These are phyloP conservation scores for Cheilosia impressa DNA, from an alignment of 2,888 invertebrate genomes.

Conservation along the genomic window DNA sequence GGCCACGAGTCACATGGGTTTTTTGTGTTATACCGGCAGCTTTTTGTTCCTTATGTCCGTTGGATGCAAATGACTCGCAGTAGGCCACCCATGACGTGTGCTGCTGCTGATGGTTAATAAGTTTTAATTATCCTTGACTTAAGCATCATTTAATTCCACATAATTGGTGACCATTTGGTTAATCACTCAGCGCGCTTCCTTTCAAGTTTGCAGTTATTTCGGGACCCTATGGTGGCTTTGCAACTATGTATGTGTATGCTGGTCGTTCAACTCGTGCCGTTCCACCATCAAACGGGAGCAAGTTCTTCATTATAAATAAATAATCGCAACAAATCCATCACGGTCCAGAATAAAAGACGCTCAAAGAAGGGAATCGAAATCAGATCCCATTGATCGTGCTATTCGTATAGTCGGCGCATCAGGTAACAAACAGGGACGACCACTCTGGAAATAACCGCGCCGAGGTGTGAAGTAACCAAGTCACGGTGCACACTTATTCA, in stretches of 20 bases:
- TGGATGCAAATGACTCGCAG: slow-evolving; percentile 30
- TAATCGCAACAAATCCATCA: slow-evolving; percentile 58
- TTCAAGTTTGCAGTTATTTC: background rate
- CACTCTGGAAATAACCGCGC: slow-evolving; percentile 22
- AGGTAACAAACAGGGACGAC: slow-evolving; percentile 28
- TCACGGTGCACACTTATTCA: slow-evolving; percentile 67
- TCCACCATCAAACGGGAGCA: slow-evolving; percentile 49
- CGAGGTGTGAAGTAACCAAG: slow-evolving; percentile 71
- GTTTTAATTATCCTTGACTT: slow-evolving; percentile 49
- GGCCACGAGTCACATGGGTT: slow-evolving; percentile 55
- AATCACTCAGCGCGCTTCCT: background rate
- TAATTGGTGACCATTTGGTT: slow-evolving; percentile 28
- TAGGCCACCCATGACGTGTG: slow-evolving; percentile 57
- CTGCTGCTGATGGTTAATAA: slow-evolving; percentile 33
- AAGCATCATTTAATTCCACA: slow-evolving; percentile 29
- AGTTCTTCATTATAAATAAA: slow-evolving; percentile 57
- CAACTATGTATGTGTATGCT: background rate
- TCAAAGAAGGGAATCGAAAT: slow-evolving; percentile 43
- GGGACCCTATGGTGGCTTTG: background rate
- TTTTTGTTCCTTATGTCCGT: slow-evolving; percentile 15
- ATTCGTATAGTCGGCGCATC: background rate
- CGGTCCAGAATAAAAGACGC: slow-evolving; percentile 15
- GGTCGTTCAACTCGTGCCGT: background rate
- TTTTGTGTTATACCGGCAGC: background rate
- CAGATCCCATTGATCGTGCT: slow-evolving; percentile 53